Base-by-base conservation (phyloP, 2,888 invertebrate genomes). In the Nomada hirtipes region DNA sequence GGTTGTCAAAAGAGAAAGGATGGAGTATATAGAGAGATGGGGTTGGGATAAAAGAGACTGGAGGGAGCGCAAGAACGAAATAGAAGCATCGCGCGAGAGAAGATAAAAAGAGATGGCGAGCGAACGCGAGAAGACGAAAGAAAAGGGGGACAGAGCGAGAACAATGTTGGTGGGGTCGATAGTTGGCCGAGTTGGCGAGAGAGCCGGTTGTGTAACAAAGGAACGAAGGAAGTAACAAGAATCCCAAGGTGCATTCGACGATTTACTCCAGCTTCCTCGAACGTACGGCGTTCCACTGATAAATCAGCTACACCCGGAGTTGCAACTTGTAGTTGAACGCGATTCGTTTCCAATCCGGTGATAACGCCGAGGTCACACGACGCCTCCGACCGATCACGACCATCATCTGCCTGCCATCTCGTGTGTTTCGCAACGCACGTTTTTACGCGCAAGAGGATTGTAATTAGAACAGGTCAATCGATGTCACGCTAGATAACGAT, bases 151-250 rank as follows among this genome's bases (percentile, higher is more conserved):
- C 65, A 61, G 64, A 78, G 74, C 57, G 75, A 72, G 71, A 65
- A 47, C 75, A 78, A 76, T 65, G 65, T 79, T 84, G 81, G 84
- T 84, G 79, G 84, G 88, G 86, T 89, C 88, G 88, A 89, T 89
- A 89, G 88, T 87, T 90, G 86, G 76, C 82, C 82, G 88, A 88
- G 81, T 88, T 84, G 86, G 81, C 83, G 85, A 86, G 82, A 84
- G 76, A 84, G 86, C 83, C 84, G 87, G 83, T 88, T 89, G 87
- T 88, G 86, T 89, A 89, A 90, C 88, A 89, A 90, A 90, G 82
- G 80, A 89, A 75, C 70, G 83, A 83, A 70, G 68, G 78, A 78
- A 86, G 79, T 86, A 88, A 79, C 80, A 83, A 82, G 80, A 89
- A 81, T 83, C 74, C 78, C 74, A 79, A 80, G 83, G 77, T 81